Conservation (phyloP, 2,888 invertebrate species). For the Drosophila niveifrons region DNA sequence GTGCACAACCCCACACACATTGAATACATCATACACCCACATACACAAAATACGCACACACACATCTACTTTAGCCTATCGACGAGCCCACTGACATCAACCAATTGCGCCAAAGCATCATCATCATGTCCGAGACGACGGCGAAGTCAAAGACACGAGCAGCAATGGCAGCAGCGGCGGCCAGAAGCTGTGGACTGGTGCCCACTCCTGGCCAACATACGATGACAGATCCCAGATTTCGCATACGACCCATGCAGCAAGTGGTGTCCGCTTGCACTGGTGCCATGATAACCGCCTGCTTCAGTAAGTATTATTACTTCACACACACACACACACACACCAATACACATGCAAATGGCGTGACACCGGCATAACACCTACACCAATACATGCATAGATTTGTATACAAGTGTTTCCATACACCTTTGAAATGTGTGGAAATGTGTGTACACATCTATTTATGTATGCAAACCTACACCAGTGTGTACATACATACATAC, state of each 20-base stretch:
- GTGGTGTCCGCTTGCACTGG: slow-evolving; percentile 88
- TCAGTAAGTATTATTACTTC: slow-evolving; percentile 88
- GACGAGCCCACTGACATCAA: slow-evolving; percentile 25
- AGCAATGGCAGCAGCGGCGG: not conserved
- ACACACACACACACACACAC: not conserved
- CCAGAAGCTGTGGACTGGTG: slow-evolving; percentile 6
- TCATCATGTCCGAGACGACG: slow-evolving; percentile 32
- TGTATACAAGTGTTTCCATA: not conserved
- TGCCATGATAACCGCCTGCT: slow-evolving; percentile 94
- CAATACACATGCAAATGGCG: not conserved
- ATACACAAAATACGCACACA: not conserved
- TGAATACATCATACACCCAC: slow-evolving; percentile 2
- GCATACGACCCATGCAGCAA: slow-evolving; percentile 86
- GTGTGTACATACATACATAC: not conserved
- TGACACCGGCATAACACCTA: not conserved
- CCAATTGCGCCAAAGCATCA: slow-evolving; percentile 21
- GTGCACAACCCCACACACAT: slow-evolving; percentile 7
- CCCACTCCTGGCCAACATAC: slow-evolving; percentile 27
- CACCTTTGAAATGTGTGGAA: no score
- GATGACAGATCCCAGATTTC: slow-evolving; percentile 90
- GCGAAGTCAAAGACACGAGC: slow-evolving; percentile 22
- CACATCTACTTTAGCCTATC: slow-evolving; percentile 39
- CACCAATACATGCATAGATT: slow-evolving; percentile 9
- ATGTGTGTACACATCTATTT: not conserved
- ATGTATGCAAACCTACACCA: not conserved